A percentile compares a stretch with the other conserved stretches of the same genome.
Conservation (phyloP, 2,797 vertebrate species). For the Acomys russatus region DNA sequence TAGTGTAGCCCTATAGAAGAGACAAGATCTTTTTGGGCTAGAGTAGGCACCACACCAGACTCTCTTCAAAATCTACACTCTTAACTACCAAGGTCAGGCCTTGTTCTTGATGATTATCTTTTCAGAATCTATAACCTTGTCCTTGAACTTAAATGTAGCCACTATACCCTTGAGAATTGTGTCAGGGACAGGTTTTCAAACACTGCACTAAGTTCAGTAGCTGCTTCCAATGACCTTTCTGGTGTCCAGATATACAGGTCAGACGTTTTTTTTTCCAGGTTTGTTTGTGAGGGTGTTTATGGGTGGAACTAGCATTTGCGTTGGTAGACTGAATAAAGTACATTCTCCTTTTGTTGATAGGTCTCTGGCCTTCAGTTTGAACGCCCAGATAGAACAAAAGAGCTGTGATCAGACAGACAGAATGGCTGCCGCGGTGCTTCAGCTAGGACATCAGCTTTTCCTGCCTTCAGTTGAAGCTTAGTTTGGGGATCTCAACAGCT, state of each 20-base stretch:
- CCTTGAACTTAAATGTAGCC: background rate
- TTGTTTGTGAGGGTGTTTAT: background rate
- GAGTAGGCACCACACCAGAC: too few species aligned
- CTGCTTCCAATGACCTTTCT: background rate
- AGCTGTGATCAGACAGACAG: background rate
- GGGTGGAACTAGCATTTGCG: conserved; percentile 13
- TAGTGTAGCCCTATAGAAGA: background rate
- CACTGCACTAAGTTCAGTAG: background rate
- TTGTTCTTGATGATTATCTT: background rate
- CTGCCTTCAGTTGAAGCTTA: background rate
- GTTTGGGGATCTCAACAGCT: background rate
- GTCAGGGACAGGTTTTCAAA: background rate
- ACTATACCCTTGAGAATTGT: background rate
- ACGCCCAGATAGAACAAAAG: background rate
- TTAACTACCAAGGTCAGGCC: too few species aligned
- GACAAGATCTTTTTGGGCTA: too few species aligned
- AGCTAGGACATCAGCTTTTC: background rate
- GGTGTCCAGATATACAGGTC: background rate
- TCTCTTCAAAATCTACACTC: too few species aligned
- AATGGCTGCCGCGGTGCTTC: background rate
- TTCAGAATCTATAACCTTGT: background rate
- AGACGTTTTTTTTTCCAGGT: background rate
- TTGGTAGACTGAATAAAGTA: background rate
- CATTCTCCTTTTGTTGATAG: background rate
- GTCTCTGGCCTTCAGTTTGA: background rate